phyloP scores from a whole-genome alignment of 1,140 invertebrate genomes.

The Parapsyche elsis region DNA sequence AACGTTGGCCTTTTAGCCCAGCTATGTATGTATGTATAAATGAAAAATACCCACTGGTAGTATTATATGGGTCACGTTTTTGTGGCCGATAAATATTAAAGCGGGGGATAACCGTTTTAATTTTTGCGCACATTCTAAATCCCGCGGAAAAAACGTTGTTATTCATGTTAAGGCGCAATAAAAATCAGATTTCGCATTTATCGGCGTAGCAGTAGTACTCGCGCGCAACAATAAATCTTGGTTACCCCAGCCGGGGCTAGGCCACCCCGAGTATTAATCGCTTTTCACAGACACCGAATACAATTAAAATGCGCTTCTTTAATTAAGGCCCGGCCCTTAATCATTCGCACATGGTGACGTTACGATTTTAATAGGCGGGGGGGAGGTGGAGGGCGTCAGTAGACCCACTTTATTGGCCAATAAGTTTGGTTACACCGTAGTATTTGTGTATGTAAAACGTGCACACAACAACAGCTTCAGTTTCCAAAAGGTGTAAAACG shows the following conservation, averaged over 20 bases:
- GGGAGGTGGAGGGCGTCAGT: constrained; percentile 14
- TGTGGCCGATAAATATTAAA: neutral
- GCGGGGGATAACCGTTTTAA: constrained; percentile 9
- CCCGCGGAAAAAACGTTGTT: neutral
- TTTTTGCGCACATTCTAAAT: neutral
- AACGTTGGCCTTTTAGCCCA: neutral
- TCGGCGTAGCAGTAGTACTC: neutral
- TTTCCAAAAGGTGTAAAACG: constrained; percentile 30
- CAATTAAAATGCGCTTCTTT: constrained; percentile 66
- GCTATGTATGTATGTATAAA: too few relatives aligned
- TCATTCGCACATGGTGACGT: constrained; percentile 68
- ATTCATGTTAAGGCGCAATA: constrained; percentile 19
- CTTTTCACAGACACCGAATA: constrained; percentile 50
- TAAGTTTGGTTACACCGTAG: constrained; percentile 34
- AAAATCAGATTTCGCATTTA: neutral
- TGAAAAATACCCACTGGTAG: neutral
- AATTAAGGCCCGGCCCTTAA: constrained; percentile 68
- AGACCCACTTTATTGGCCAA: constrained; percentile 50
- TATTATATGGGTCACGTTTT: neutral
- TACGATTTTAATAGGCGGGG: constrained; percentile 47
- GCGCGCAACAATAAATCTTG: constrained; percentile 6
- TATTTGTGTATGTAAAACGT: constrained; percentile 5
- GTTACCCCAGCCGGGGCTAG: constrained; percentile 7
- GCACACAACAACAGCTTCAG: neutral
- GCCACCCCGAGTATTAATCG: constrained; percentile 32